A percentile compares a stretch with the other conserved stretches of the same genome.
Evolutionary conservation across 2,113 vertebrate species (phyloP).

Genomic region (Pelusios castaneus): DNA sequence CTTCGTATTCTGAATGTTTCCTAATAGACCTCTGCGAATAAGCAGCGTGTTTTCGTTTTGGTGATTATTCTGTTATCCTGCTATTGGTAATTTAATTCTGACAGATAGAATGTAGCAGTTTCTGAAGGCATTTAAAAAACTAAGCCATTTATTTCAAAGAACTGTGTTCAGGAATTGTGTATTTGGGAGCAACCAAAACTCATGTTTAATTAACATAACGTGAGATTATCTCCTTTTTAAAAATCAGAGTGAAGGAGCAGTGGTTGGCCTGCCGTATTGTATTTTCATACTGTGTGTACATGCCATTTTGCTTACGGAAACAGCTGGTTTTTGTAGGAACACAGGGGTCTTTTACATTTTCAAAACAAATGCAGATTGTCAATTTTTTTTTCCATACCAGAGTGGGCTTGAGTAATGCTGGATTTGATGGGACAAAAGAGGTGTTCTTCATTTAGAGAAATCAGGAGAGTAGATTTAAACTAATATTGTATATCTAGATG

Average conservation of each 20-base stretch:
- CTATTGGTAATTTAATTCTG: not conserved
- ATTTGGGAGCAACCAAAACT: not conserved
- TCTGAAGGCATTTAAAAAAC: conserved; percentile 27
- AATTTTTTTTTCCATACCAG: not conserved
- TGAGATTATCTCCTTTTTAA: not conserved
- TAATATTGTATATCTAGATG: not conserved
- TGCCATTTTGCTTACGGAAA: not conserved
- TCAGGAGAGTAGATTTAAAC: not conserved
- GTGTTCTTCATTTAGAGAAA: conserved; percentile 20
- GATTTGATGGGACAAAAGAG: not conserved
- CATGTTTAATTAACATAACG: not conserved
- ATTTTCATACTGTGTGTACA: not conserved
- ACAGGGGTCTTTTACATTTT: not conserved
- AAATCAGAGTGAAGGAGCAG: not conserved
- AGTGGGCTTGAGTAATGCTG: not conserved
- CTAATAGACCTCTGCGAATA: rapidly evolving
- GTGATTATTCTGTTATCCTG: not conserved
- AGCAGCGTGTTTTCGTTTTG: rapidly evolving
- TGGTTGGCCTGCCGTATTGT: not conserved
- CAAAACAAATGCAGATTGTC: not conserved
- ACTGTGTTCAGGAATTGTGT: not conserved
- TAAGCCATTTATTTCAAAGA: not conserved
- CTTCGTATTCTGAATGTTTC: rapidly evolving
- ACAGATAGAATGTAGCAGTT: not conserved
- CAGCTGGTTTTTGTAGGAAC: not conserved